Conservation (phyloP, 2,797 vertebrate species). For the Furcifer pardalis region DNA sequence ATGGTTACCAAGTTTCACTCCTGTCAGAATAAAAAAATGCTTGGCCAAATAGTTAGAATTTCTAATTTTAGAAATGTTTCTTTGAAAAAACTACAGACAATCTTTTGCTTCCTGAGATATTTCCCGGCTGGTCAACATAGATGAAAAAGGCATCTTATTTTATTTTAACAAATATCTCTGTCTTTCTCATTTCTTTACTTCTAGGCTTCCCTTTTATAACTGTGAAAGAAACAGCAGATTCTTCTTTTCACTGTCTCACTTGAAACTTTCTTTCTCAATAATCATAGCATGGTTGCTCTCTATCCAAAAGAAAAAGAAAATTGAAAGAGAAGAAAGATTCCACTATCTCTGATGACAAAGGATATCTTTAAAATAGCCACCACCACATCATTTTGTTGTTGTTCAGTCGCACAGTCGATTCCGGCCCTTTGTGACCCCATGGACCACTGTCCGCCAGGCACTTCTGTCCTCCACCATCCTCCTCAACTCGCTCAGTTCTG, state of each 20-base stretch:
- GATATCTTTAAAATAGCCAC: no score
- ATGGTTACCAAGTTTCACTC: not conserved
- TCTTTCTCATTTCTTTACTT: conserved; percentile 2
- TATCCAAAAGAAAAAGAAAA: not conserved
- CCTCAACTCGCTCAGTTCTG: no score
- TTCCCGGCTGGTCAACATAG: not conserved
- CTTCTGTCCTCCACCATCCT: no score
- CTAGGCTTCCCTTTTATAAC: not conserved
- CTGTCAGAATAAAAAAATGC: not conserved
- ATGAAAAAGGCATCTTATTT: not conserved
- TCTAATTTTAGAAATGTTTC: not conserved
- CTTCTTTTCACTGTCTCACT: not conserved
- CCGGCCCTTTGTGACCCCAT: no score
- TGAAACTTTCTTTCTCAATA: not conserved
- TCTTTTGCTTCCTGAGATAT: conserved; percentile 6
- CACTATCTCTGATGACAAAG: not conserved
- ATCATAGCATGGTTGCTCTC: not conserved
- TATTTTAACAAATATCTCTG: not conserved
- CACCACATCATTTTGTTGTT: no score
- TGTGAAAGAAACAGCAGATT: not conserved
- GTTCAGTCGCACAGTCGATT: no score
- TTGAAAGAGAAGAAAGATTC: not conserved
- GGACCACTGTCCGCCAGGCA: no score
- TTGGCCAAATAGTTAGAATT: not conserved
- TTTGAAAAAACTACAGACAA: not conserved